Conservation (phyloP, 2,797 vertebrate species). For the Botia kubotai region DNA sequence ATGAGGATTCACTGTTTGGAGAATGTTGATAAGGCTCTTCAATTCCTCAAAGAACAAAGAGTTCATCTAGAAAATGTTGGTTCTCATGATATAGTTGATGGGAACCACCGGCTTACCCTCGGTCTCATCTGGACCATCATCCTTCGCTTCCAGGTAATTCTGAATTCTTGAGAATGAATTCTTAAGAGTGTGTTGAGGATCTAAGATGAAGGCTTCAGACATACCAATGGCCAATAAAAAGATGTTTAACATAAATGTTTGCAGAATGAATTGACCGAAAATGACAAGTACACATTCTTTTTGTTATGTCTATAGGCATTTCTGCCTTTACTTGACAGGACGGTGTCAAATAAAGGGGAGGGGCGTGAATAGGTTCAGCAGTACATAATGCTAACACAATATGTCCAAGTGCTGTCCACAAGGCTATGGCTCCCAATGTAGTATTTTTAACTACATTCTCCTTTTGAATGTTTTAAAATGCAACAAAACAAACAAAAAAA, state of each 20-base stretch:
- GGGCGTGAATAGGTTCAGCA: no score
- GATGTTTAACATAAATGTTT: neutral
- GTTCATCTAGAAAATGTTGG: constrained; percentile 96
- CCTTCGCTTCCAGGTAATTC: constrained; percentile 89
- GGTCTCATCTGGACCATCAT: constrained; percentile 97
- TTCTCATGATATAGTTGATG: constrained; percentile 94
- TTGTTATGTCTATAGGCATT: no score
- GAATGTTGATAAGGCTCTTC: constrained; percentile 93
- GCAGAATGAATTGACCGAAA: no score
- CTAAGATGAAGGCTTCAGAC: neutral
- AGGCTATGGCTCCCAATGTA: no score
- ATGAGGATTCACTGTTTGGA: constrained; percentile 96
- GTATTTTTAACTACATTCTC: no score
- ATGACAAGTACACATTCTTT: no score
- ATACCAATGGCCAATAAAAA: neutral
- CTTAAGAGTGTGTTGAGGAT: neutral
- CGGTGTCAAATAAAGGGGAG: no score
- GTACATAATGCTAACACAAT: no score
- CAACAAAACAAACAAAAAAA: no score
- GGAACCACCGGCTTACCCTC: constrained; percentile 91
- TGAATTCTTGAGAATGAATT: neutral
- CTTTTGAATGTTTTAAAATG: no score
- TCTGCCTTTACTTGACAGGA: no score
- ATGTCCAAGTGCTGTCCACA: no score
- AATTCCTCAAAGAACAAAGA: constrained; percentile 93